These are phyloP conservation scores for Augiades crinisus DNA, from an alignment of 2,888 invertebrate genomes.

Conservation along the genomic window DNA sequence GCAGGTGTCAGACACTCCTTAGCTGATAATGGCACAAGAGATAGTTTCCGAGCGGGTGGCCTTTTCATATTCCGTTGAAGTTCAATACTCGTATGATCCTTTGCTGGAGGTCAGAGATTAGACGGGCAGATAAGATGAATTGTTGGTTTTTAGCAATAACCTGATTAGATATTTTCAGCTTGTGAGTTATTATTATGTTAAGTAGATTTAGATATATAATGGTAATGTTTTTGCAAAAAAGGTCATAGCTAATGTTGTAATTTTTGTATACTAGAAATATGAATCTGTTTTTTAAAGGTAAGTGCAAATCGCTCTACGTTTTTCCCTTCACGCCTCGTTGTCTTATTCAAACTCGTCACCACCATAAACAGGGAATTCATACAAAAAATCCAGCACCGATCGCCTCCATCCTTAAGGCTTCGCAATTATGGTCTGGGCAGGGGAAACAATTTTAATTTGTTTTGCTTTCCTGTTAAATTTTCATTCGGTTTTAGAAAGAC, in stretches of 20 bases:
- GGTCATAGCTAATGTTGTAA: too few species aligned
- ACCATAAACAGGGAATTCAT: slow-evolving; percentile 39
- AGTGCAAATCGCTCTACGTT: not conserved
- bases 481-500: slow-evolving; percentile 33
- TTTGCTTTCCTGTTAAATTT: slow-evolving; percentile 34
- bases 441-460: slow-evolving; percentile 32
- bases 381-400: slow-evolving; percentile 39
- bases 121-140: not conserved
- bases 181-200: too few species aligned
- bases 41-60: slow-evolving; percentile 26
- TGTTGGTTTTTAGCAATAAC: too few species aligned
- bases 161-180: too few species aligned
- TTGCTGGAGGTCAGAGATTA: not conserved
- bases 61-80: not conserved
- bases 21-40: slow-evolving; percentile 3
- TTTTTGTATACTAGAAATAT: too few species aligned
- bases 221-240: too few species aligned
- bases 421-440: slow-evolving; percentile 35
- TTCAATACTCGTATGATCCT: not conserved
- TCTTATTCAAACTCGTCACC: slow-evolving; percentile 33
- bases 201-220: too few species aligned
- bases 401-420: slow-evolving; percentile 36
- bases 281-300: not conserved
- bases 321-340: not conserved
- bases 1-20: slow-evolving; percentile 1